Evolutionary conservation across 2,797 vertebrate genomes (phyloP).

Genomic region (Catostomus latipinnis): DNA sequence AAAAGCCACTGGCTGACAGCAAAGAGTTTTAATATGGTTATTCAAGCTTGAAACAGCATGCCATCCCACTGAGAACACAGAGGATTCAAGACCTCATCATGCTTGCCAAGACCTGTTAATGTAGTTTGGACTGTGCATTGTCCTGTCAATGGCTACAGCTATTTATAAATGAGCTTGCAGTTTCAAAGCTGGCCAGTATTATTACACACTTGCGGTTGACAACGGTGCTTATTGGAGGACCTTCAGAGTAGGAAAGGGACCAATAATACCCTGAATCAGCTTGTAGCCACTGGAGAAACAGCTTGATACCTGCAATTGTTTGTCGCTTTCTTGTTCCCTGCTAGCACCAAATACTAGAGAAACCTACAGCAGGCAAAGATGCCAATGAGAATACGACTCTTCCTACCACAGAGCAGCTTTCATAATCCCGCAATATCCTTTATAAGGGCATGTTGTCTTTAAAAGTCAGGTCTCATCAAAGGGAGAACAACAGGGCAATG

Average conservation of each 20-base stretch:
- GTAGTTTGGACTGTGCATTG: conserved; percentile 84
- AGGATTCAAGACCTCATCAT: conserved; percentile 78
- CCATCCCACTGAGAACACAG: conserved; percentile 45
- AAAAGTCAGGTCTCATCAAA: conserved; percentile 75
- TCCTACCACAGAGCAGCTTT: conserved; percentile 81
- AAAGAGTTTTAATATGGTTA: conserved; percentile 53
- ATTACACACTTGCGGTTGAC: conserved; percentile 84
- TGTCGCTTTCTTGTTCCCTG: conserved; percentile 64
- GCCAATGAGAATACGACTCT: conserved; percentile 77
- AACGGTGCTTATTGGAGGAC: conserved; percentile 90
- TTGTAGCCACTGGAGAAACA: conserved; percentile 82
- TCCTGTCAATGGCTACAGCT: conserved; percentile 90
- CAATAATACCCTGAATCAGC: conserved; percentile 83
- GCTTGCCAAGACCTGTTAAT: conserved; percentile 87
- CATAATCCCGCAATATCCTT: conserved; percentile 84
- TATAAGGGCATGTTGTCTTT: conserved; percentile 79
- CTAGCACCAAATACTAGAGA: conserved; percentile 74
- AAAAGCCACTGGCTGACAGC: conserved; percentile 27
- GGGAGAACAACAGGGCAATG: conserved; percentile 66
- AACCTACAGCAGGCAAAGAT: conserved; percentile 78
- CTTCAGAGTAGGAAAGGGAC: conserved; percentile 81
- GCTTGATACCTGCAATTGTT: conserved; percentile 78
- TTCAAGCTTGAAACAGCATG: conserved; percentile 56
- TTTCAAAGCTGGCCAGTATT: conserved; percentile 80
- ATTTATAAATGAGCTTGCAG: conserved; percentile 90